Base-by-base conservation (phyloP, 23 tunicate genomes). In the Aplidium turbinatum region DNA sequence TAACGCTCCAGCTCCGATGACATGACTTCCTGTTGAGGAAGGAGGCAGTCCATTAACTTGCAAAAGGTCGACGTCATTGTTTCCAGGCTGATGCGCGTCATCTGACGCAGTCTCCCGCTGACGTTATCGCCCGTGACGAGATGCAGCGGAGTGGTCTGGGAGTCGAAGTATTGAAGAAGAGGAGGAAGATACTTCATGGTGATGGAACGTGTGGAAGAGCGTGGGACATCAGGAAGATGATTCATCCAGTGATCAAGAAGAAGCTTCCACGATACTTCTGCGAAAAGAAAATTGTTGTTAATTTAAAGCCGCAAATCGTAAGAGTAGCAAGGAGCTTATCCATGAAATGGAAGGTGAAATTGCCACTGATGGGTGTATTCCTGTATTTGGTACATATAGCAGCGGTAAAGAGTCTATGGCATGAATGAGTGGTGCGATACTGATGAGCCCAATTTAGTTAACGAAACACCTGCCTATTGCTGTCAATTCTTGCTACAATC, bases 1-100 rank as follows among this genome's bases (percentile, higher is more conserved):
- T 73, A 84, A 28, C 83, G 32, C 47, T 88, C 96, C 30, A 75
- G 25, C 47, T 88, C 96, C 34, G 32, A 22, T 3, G 83, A 51
- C 32, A 68, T 19, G 30, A 73, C 94, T 19, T 34, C 36, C 1
- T 62, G 65, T 3, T 45, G 60, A 2, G 85, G 84, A 7, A 88
- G 58, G 24, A 88, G 63, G 45, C 96, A 88, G 47, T 81, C 80
- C 57, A 84, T 47, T 40, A 91, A 57, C 31, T 69, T 76, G 74
- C 91, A 84, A 71, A 91, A 91, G 0, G 92, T 84, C 4, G 72
- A 26, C 68, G 97, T 91, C 97, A 91, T 91, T n/a, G 97, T 45
- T 33, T 51, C 74, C 67, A 68, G 33, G 18, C 57, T 62, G 31
- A 84, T 81, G 40, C 91, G 58, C 52, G 60, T 58, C 54, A 90